These are phyloP conservation scores for Eupithecia tripunctaria DNA, from an alignment of 2,888 invertebrate genomes.

Conservation along the genomic window DNA sequence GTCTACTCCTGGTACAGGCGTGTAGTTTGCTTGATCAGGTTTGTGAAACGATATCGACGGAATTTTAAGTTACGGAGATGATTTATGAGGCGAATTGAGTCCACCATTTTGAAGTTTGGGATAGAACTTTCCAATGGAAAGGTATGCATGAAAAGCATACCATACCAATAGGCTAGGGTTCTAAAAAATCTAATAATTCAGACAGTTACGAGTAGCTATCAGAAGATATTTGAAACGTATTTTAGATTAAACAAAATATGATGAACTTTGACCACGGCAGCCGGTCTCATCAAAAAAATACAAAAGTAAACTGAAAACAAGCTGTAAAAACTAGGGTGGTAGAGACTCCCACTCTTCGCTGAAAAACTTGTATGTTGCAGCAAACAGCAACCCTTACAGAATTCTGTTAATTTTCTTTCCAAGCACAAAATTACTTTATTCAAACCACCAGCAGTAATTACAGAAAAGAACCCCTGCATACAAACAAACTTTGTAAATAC, in stretches of 20 bases:
- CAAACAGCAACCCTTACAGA: neutral
- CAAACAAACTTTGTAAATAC: neutral
- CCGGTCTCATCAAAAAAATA: too few relatives aligned
- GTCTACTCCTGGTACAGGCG: neutral
- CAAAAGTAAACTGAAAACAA: neutral
- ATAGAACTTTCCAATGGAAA: neutral
- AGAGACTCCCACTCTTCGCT: neutral
- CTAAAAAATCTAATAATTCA: too few relatives aligned
- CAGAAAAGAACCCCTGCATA: constrained; percentile 1
- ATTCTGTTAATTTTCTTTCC: neutral
- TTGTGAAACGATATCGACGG: constrained; percentile 2
- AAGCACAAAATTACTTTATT: neutral
- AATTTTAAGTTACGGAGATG: neutral
- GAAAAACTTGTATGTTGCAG: neutral
- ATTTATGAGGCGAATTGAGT: neutral
- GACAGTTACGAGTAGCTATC: too few relatives aligned
- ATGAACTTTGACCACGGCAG: too few relatives aligned
- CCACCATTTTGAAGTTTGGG: neutral
- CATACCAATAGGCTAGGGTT: neutral
- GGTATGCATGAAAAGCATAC: neutral
- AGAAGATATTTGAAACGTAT: too few relatives aligned
- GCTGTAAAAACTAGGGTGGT: neutral
- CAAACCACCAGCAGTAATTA: neutral
- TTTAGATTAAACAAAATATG: too few relatives aligned
- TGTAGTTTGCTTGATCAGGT: neutral